These are phyloP conservation scores for Bubo blakistoni DNA, from an alignment of 2,113 vertebrate genomes.

Conservation along the genomic window DNA sequence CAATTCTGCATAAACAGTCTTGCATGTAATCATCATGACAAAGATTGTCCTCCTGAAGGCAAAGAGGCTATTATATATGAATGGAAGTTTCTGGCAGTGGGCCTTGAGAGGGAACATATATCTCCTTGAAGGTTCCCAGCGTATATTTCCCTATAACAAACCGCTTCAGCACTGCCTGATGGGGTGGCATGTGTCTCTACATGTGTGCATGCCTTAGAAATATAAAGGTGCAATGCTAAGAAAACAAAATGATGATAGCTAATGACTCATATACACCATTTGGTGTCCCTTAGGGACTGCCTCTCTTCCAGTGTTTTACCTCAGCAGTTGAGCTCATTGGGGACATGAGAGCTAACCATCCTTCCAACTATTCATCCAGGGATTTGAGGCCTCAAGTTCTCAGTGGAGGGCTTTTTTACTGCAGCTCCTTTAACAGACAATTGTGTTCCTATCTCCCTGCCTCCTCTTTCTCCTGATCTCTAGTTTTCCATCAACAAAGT, in stretches of 20 bases:
- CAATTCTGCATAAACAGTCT: background rate
- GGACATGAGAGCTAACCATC: background rate
- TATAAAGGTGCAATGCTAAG: background rate
- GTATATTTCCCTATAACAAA: background rate
- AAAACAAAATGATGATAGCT: background rate
- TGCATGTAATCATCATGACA: background rate
- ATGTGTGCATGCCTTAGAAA: rapidly evolving
- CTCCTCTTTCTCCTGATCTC: background rate
- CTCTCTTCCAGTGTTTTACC: background rate
- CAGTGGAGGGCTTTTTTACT: background rate
- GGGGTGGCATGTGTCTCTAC: background rate
- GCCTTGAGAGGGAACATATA: background rate
- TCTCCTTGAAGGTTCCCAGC: background rate
- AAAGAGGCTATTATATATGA: background rate
- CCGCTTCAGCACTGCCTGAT: background rate
- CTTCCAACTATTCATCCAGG: background rate
- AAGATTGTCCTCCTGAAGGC: background rate
- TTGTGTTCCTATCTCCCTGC: background rate
- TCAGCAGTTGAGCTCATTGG: background rate
- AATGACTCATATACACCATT: background rate
- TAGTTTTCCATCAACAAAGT: background rate
- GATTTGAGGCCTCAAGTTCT: background rate
- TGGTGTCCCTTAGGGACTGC: background rate
- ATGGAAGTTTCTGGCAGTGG: background rate
- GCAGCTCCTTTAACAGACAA: background rate